These are phyloP conservation scores for Gymnodraco acuticeps DNA, from an alignment of 2,797 vertebrate species.

Conservation along the genomic window DNA sequence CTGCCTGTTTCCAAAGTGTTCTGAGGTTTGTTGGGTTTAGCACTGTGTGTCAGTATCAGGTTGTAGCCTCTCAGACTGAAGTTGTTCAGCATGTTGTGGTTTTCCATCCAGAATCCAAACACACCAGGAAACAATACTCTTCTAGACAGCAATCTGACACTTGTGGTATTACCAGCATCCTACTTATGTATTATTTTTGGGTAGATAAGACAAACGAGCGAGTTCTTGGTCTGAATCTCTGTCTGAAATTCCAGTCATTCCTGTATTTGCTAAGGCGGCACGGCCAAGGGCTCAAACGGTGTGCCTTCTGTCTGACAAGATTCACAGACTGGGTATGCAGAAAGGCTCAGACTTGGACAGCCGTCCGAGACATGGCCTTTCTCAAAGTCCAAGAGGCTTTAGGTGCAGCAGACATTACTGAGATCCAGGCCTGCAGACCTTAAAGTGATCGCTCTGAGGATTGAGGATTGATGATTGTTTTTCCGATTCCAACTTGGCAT, in stretches of 20 bases:
- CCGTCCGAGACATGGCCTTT: slow-evolving; percentile 41
- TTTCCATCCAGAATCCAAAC: slow-evolving; percentile 35
- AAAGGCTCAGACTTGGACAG: slow-evolving; percentile 34
- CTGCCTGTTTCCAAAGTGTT: neutral
- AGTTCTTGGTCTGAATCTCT: slow-evolving; percentile 62
- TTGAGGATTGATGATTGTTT: slow-evolving; percentile 30
- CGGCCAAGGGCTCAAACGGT: slow-evolving; percentile 21
- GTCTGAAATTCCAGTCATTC: slow-evolving; percentile 69
- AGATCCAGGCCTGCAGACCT: slow-evolving; percentile 22
- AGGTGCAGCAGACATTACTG: slow-evolving; percentile 33
- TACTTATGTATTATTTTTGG: slow-evolving; percentile 46
- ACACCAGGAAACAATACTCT: slow-evolving; percentile 38
- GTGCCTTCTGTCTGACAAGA: slow-evolving; percentile 56
- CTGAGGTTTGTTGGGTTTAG: slow-evolving; percentile 20
- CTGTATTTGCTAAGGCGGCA: slow-evolving; percentile 61
- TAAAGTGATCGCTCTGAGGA: slow-evolving; percentile 22
- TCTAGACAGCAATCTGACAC: slow-evolving; percentile 24
- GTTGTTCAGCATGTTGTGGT: slow-evolving; percentile 22
- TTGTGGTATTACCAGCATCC: slow-evolving; percentile 42
- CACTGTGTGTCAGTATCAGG: slow-evolving; percentile 28
- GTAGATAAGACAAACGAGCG: slow-evolving; percentile 31
- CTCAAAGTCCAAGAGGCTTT: slow-evolving; percentile 39
- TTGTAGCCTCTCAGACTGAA: slow-evolving; percentile 15
- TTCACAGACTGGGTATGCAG: slow-evolving; percentile 34
- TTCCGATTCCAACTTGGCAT: slow-evolving; percentile 22